Percentiles rank a stretch among this genome's conserved stretches.
Conservation (phyloP, 2,888 invertebrate species). For the Ditula angustiorana region DNA sequence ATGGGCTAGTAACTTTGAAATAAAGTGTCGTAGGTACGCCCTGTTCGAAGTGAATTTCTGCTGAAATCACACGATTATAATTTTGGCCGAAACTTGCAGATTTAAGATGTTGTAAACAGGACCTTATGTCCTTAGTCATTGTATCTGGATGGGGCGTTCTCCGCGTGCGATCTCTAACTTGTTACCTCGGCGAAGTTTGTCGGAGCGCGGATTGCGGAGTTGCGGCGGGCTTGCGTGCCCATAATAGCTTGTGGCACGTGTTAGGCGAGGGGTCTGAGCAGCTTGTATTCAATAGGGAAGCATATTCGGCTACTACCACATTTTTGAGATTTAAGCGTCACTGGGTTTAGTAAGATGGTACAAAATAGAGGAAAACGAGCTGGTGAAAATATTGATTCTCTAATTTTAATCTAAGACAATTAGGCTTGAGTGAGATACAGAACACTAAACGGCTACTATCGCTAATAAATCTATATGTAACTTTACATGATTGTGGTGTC, state of each 20-base stretch:
- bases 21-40: slow-evolving; percentile 28
- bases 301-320: neutral
- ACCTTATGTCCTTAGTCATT: slow-evolving; percentile 11
- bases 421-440: too few species aligned
- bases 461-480: neutral
- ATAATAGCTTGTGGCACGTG: slow-evolving; percentile 49
- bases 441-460: too few species aligned
- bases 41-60: slow-evolving; percentile 13
- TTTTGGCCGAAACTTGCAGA: slow-evolving; percentile 6
- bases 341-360: too few species aligned
- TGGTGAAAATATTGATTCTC: too few species aligned
- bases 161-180: slow-evolving; percentile 4
- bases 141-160: neutral
- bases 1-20: slow-evolving; percentile 37
- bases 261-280: slow-evolving; percentile 43
- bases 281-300: slow-evolving; percentile 42
- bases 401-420: too few species aligned
- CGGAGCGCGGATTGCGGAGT: slow-evolving; percentile 19
- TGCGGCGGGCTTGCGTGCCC: slow-evolving; percentile 30
- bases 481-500: neutral
- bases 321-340: neutral
- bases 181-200: slow-evolving; percentile 23
- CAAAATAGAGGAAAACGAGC: too few species aligned
- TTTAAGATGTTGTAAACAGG: slow-evolving; percentile 10
- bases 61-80: slow-evolving; percentile 25